Base-by-base conservation (phyloP, 2,797 vertebrate species). In the Malacoraja senta region DNA sequence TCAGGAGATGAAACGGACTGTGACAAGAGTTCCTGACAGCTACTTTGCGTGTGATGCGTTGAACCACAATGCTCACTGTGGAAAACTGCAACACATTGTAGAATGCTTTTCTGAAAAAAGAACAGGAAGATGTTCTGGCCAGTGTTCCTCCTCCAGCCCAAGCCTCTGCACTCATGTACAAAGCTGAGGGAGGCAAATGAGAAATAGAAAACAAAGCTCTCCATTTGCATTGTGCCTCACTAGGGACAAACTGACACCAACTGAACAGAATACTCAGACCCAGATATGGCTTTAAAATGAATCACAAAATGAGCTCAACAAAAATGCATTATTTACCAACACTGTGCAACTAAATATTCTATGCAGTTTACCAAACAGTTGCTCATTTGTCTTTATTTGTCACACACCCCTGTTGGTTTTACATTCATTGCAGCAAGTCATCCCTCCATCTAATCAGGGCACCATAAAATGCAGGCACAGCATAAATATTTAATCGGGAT, bases 381-480 rank as follows among this genome's bases (percentile, higher is more conserved):
- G 53, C 83, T 86, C 83, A 32, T 86, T 65, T 86, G n/a, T 86
- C 61, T 86, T 86, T 65, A 32, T 65, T 86, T 86, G 58, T 19
- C 58, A 86, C 17, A 19, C 19, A 26, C 10, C 63, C 61, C 13
- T 2, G 24, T n/a, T 32, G 26, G 29, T 86, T 86, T 86, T 86
- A 86, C 61, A 86, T 65, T 86, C 4, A 86, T 29, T 9, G 83
- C 29, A n/a, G 1, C 78, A 95, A 94, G 94, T 93, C 94, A 94
- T 95, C 95, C 94, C 93, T 94, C 93, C 93, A 94, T 94, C 94
- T 95, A 94, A 95, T 96, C 94, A 94, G 93, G 93, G 72, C 94
- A 71, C 93, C 63, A 93, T 95, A 95, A 96, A 96, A 95, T 94
- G 94, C 94, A 94, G 96, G 95, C 96, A 95, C 95, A 95, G 94